Percentiles rank a stretch among this genome's conserved stretches.
These are phyloP conservation scores for Platichthys stellatus DNA, from an alignment of 2,113 vertebrate genomes.

Conservation along the genomic window DNA sequence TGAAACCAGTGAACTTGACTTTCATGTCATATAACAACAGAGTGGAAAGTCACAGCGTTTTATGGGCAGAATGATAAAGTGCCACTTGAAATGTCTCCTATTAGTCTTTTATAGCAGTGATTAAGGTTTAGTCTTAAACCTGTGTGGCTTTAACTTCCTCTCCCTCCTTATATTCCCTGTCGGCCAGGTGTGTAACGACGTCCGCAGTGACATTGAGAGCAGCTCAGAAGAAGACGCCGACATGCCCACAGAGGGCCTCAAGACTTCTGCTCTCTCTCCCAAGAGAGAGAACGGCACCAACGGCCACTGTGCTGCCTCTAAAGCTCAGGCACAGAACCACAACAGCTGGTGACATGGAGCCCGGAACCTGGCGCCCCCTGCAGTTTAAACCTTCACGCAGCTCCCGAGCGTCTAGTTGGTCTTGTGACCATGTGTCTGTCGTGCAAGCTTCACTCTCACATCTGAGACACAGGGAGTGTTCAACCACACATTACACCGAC, in stretches of 20 bases:
- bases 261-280: constrained; percentile 52
- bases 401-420: constrained; percentile 9
- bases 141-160: not conserved
- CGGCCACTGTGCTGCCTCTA: constrained; percentile 81
- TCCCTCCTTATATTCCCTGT: not conserved
- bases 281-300: constrained; percentile 91
- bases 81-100: not conserved
- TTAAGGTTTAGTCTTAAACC: not conserved
- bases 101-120: not conserved
- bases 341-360: constrained; percentile 58
- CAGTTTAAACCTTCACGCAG: not conserved
- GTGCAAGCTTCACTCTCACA: constrained; percentile 3
- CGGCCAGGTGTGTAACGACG: constrained; percentile 91
- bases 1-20: not conserved
- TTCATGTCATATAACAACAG: too few relatives aligned
- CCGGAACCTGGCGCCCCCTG: constrained; percentile 35
- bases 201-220: constrained; percentile 96
- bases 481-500: constrained; percentile 1
- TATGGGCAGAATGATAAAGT: not conserved
- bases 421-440: constrained; percentile 10
- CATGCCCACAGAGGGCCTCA: constrained; percentile 66
- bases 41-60: not conserved
- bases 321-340: constrained; percentile 82
- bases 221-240: constrained; percentile 92
- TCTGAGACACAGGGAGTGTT: not conserved